phyloP scores from a whole-genome alignment of 2,797 vertebrate genomes.

The Trichosurus vulpecula region DNA sequence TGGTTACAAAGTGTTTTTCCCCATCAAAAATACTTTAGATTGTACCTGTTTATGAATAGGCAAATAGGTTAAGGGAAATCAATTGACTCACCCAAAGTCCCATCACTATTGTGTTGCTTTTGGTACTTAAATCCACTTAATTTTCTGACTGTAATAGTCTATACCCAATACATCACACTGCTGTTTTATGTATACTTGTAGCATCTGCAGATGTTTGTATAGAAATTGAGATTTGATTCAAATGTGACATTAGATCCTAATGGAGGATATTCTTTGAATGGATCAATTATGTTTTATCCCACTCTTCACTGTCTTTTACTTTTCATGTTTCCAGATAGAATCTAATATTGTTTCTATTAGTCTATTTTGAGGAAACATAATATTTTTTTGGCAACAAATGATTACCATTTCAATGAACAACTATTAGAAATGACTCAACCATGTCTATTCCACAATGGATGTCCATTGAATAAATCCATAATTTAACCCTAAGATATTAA shows the following conservation, averaged over 20 bases:
- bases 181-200: background rate
- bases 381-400: background rate
- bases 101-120: no score
- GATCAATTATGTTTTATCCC: background rate
- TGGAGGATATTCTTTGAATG: conserved; percentile 12
- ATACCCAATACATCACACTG: background rate
- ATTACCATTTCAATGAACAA: conserved; percentile 25
- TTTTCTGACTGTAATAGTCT: background rate
- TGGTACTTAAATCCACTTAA: no score
- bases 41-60: no score
- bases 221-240: conserved; percentile 8
- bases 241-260: background rate
- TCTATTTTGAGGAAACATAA: conserved; percentile 11
- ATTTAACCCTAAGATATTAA: background rate
- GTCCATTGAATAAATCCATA: background rate
- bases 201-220: background rate
- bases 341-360: conserved; percentile 22
- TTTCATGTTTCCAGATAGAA: conserved; percentile 35
- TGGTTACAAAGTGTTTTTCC: no score
- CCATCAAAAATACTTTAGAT: no score
- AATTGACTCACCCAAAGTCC: no score
- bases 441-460: background rate
- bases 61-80: no score
- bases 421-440: conserved; percentile 24
- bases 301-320: background rate